phyloP scores from a whole-genome alignment of 2,113 vertebrate genomes.

The Loxodonta africana region DNA sequence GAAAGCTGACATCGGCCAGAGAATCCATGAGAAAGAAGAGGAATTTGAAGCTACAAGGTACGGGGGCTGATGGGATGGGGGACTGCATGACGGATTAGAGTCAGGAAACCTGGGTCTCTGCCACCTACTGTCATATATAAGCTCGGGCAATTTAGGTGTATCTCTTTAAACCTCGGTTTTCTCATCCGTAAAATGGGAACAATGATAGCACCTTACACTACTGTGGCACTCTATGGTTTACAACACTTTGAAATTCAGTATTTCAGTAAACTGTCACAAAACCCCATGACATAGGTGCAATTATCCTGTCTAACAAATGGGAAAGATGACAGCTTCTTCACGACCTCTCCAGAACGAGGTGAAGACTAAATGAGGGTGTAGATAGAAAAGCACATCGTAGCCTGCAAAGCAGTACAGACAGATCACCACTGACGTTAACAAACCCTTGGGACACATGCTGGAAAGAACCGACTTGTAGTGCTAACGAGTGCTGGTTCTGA shows the following conservation, averaged over 20 bases:
- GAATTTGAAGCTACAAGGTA: constrained; percentile 88
- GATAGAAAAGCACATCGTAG: neutral
- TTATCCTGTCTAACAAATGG: neutral
- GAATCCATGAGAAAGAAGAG: constrained; percentile 88
- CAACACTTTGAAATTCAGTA: neutral
- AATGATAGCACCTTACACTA: neutral
- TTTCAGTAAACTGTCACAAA: neutral
- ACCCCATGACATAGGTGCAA: neutral
- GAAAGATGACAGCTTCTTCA: neutral
- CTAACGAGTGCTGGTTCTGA: neutral
- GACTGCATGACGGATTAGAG: neutral
- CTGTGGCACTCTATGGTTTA: neutral
- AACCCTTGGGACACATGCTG: neutral
- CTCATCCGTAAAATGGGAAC: neutral
- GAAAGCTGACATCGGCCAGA: constrained; percentile 87
- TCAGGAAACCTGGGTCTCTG: neutral
- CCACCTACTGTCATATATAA: neutral
- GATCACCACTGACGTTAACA: neutral
- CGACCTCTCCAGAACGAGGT: neutral
- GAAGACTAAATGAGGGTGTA: neutral
- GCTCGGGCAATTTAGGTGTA: neutral
- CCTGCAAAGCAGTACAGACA: neutral
- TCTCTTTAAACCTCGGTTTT: neutral
- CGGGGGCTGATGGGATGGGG: neutral
- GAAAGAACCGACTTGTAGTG: neutral